A percentile compares a stretch with the other conserved stretches of the same genome.
Conservation (phyloP, 2,797 vertebrate species). For the Hydrocynus forskahlii region DNA sequence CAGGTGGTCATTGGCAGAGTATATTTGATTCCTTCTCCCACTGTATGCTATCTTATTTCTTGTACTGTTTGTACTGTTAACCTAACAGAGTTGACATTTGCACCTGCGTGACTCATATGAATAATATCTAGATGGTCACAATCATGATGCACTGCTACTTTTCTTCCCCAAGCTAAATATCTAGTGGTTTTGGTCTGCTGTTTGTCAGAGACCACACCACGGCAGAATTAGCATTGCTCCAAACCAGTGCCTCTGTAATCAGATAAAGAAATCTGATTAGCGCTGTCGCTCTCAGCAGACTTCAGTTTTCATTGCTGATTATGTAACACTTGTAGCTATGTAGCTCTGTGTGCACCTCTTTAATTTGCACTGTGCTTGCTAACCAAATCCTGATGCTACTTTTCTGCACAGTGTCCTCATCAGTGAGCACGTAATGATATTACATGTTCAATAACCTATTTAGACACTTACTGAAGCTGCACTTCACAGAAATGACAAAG, state of each 20-base stretch:
- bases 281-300: conserved; percentile 18
- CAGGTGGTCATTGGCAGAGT: too few relatives aligned
- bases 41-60: too few relatives aligned
- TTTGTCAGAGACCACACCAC: conserved; percentile 8
- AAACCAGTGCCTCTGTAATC: conserved; percentile 36
- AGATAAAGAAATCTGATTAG: conserved; percentile 42
- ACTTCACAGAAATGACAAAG: conserved; percentile 35
- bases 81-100: too few relatives aligned
- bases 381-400: conserved; percentile 26
- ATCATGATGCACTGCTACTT: conserved; percentile 9
- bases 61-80: too few relatives aligned
- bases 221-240: conserved; percentile 18
- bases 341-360: conserved; percentile 25
- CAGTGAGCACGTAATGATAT: conserved; percentile 17
- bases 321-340: too few relatives aligned
- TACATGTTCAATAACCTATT: conserved; percentile 51
- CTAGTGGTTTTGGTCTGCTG: conserved; percentile 17
- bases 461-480: conserved; percentile 28
- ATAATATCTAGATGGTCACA: too few relatives aligned
- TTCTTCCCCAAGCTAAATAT: conserved; percentile 28
- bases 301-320: conserved; percentile 25
- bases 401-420: conserved; percentile 40
- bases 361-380: conserved; percentile 36
- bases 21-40: too few relatives aligned
- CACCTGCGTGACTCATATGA: too few relatives aligned